Base-by-base conservation (phyloP, 2,797 vertebrate genomes). In the Poecilia gillii region DNA sequence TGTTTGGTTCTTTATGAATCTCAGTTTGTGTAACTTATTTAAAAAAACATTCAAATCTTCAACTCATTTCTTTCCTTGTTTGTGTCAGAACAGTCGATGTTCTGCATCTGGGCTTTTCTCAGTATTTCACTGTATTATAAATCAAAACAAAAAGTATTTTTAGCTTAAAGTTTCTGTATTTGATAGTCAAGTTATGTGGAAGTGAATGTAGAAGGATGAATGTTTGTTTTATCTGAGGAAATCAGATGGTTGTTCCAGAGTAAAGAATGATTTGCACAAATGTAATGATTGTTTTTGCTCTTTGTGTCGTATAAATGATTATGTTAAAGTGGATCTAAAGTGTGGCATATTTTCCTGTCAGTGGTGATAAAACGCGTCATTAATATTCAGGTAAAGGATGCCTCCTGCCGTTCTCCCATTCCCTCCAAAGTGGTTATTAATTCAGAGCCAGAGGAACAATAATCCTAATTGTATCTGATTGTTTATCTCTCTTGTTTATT, bases 381-480 rank as follows among this genome's bases (percentile, higher is more conserved):
- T 85, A 68, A 77, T 85, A 88, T 91, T 84, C 84, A 49, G 16
- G 53, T 43, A n/a, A 49, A 87, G 75, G 70, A 68, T 41, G 72
- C 57, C 31, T 78, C 53, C 46, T 25, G 36, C 46, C 59, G 74
- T 78, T 76, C 76, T 73, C 78, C 41, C 64, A 47, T 36, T 28
- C 49, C 73, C 79, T 55, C 78, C 86, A 43, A 80, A 83, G 80
- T 83, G 74, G 0, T 85, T 84, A 88, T 84, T 84, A 83, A 84
- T 90, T 79, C 84, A 80, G 62, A 82, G 79, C 79, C 76, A 57
- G 57, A 88, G 81, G 77, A 88, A 80, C 87, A 86, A 86, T 90
- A 90, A 90, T 88, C 75, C 81, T 85, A 89, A 92, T 89, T 87
- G 83, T 87, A 84, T 91, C 85, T 76, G 82, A 87, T 90, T 85